These are phyloP conservation scores for Drosophila albomicans DNA, from an alignment of 1,140 invertebrate species.

Conservation along the genomic window DNA sequence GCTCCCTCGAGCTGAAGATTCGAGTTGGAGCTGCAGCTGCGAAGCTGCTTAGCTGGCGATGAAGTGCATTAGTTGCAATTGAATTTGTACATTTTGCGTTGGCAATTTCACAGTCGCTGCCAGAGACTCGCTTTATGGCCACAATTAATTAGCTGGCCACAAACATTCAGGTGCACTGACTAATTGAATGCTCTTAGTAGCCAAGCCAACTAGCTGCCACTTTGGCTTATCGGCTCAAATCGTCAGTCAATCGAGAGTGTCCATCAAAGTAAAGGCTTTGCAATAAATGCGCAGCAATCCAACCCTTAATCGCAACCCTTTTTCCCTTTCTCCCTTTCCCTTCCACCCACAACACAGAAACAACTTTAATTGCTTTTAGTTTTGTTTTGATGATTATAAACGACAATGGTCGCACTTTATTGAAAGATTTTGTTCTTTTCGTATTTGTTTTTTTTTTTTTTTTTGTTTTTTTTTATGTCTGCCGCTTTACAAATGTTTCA, in stretches of 20 bases:
- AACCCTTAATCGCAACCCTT: slow-evolving; percentile 1
- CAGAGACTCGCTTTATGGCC: slow-evolving; percentile 9
- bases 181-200: slow-evolving; percentile 46
- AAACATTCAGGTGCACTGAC: slow-evolving; percentile 53
- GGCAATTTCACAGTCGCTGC: slow-evolving; percentile 49
- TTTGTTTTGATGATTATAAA: slow-evolving; percentile 77
- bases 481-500: slow-evolving; percentile 53
- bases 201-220: slow-evolving; percentile 38
- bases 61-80: slow-evolving; percentile 77
- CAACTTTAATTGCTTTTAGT: background rate
- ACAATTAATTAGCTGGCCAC: slow-evolving; percentile 65
- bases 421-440: slow-evolving; percentile 70
- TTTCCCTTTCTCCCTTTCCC: slow-evolving; percentile 13
- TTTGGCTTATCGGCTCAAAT: slow-evolving; percentile 42
- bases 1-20: background rate
- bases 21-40: background rate
- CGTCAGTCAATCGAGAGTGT: slow-evolving; percentile 23
- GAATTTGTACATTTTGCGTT: slow-evolving; percentile 66
- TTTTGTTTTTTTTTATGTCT: slow-evolving; percentile 51
- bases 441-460: slow-evolving; percentile 37
- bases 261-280: slow-evolving; percentile 22
- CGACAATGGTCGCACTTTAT: slow-evolving; percentile 82
- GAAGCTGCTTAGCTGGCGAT: slow-evolving; percentile 10
- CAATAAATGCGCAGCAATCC: slow-evolving; percentile 27
- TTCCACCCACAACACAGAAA: background rate